Evolutionary conservation across 2,113 vertebrate genomes (phyloP), one percentile per base, ranked within the genome.

Genomic region (Mobula hypostoma): DNA sequence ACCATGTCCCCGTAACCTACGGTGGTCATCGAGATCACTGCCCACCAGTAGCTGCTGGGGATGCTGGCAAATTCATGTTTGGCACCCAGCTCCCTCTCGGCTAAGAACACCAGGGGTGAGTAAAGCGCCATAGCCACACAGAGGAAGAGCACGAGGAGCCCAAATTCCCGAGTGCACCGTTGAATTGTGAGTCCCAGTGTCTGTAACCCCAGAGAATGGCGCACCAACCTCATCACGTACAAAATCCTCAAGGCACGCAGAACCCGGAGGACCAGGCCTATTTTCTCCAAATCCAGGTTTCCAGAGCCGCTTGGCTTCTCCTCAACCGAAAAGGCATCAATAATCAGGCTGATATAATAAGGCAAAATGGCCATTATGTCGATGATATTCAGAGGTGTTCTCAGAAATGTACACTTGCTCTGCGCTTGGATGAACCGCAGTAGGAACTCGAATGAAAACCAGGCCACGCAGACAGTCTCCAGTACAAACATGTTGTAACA

Each of bases 1-100:
- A 99, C 99, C 99, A 99, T 99, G 96, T 99, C 99, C 0, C 99
- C 98, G 0, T 99, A 99, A 94, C 99, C 99, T 17, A 99, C 98
- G 0, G 99, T 99, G 1, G 98, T 99, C 99, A 99, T 99, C 95
- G 99, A 99, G 96, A 99, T 99, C 92, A 99, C 98, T 0, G 99
- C 99, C 99, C 98, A 99, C 99, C 99, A 99, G 96, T 99, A 99
- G 95, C 98, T 98, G 48, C 97, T 98, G 0, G 99, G 99, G 95
- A 99, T 97, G 72, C 98, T 99, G 56, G 98, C 98, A 96, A 99
- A 99, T 95, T 99, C 98, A 88, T 98, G 98, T 95, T 98, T 98
- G 95, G 98, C 98, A 14, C 99, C 98, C 96, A 99, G 94, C 95
- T 99, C 98, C 0, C 98, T 98, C 96, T 99, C 99, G 0, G 99